Evolutionary conservation across 2,113 vertebrate genomes (phyloP), one percentile per base, ranked within the genome.

Genomic region (Hymenochirus boettgeri): DNA sequence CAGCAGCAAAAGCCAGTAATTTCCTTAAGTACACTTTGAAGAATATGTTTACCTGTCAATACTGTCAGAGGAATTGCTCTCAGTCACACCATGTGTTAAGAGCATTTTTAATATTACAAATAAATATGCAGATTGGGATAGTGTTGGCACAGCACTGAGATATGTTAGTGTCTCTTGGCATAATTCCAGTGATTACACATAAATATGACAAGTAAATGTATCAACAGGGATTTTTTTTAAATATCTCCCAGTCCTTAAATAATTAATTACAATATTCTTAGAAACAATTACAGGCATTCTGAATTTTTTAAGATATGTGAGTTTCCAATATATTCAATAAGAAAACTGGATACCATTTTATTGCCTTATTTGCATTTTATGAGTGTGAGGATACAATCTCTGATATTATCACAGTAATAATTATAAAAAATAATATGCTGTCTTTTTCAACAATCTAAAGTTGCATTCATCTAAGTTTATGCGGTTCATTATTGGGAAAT

Each of bases 31-130:
- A 66, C 51, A 66, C 55, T 59, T 66, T 27, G 55, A 66, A 58
- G 51, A 66, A 59, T 66, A 66, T 66, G 64, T 66, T 66, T 66
- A 66, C 64, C 64, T 66, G 64, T 66, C 55, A 66, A 66, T 58
- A 66, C 55, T 66, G 64, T 66, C 64, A 66, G 64, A 58, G 64
- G 64, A 18, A 66, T 51, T 37, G 46, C 64, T 66, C 55, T 50
- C 33, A 35, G 55, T 57, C 64, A 52, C 64, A 66, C 55, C 55
- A 58, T 66, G 55, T 51, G 56, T 51, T 66, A 52, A 57, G 33
- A 39, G 47, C 42, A 66, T 42, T 66, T 42, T 26, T 46, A 50
- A 48, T 48, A 39, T 66, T 58, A 51, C 42, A 57, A 39, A 58
- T 59, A 57, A 66, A 58, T 66, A 66, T 66, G 64, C 64, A 66